Evolutionary conservation across 2,113 vertebrate genomes (phyloP).

Genomic region (Eubucco bourcierii): DNA sequence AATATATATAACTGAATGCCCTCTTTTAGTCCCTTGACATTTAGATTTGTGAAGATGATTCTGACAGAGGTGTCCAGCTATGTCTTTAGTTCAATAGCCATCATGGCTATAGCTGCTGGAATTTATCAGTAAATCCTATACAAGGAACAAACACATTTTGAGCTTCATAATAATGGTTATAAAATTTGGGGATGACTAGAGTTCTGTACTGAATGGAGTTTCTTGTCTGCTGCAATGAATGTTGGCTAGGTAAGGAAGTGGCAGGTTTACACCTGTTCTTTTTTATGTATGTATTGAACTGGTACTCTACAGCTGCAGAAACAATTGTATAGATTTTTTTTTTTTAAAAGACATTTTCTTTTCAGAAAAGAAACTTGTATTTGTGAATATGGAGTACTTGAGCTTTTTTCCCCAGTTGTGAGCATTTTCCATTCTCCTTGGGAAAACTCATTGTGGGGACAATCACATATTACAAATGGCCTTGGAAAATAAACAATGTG

Average conservation of each 20-base stretch:
- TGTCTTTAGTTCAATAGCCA: not conserved
- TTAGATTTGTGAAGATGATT: not conserved
- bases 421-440: not conserved
- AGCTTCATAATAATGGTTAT: not conserved
- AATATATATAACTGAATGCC: not conserved
- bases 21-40: not conserved
- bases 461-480: not conserved
- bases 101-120: not conserved
- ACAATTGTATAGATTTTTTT: not conserved
- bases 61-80: not conserved
- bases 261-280: not conserved
- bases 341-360: not conserved
- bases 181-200: not conserved
- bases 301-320: not conserved
- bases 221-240: not conserved
- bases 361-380: not conserved
- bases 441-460: not conserved
- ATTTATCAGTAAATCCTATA: not conserved
- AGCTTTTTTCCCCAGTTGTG: not conserved
- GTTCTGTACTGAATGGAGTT: not conserved
- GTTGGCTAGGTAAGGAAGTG: not conserved
- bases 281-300: not conserved
- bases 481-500: conserved; percentile 19
- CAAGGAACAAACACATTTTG: not conserved
- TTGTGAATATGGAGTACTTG: not conserved